Evolutionary conservation across 2,888 invertebrate species (phyloP).

Genomic region (Drepanosiphum platanoidis): DNA sequence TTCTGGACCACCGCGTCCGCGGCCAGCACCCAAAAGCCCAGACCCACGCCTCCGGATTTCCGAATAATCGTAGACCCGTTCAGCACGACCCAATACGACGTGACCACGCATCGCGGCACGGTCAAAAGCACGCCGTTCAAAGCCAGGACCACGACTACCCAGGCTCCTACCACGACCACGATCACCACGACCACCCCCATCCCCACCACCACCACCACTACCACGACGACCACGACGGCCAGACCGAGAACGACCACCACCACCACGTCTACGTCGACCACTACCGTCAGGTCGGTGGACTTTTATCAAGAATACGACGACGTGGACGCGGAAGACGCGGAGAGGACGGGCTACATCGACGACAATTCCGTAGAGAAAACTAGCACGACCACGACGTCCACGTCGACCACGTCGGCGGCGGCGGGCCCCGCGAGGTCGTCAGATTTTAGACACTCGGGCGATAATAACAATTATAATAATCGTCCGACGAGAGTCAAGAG

Average conservation of each 20-base stretch:
- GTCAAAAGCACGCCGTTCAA: conserved; percentile 32
- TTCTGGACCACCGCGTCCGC: conserved; percentile 46
- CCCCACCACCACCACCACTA: conserved; percentile 67
- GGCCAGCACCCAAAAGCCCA: conserved; percentile 40
- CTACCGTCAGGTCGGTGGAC: conserved; percentile 45
- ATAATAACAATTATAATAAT: too few relatives aligned
- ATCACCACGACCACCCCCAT: conserved; percentile 66
- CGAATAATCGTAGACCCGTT: conserved; percentile 57
- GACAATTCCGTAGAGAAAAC: conserved; percentile 55
- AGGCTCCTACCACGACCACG: conserved; percentile 4
- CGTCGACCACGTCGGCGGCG: background rate
- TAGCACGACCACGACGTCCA: conserved; percentile 41
- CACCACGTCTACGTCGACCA: conserved; percentile 66
- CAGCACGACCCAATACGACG: conserved; percentile 43
- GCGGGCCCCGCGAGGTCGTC: conserved; percentile 14
- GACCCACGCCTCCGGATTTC: conserved; percentile 36
- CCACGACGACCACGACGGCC: conserved; percentile 66
- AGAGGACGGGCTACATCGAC: conserved; percentile 32
- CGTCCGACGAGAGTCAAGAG: conserved; percentile 48
- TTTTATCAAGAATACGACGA: conserved; percentile 61
- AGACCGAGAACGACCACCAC: conserved; percentile 66
- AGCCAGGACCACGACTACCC: conserved; percentile 33
- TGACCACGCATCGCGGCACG: conserved; percentile 49
- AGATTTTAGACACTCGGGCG: conserved; percentile 21
- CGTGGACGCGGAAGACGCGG: conserved; percentile 23